Evolutionary conservation across 2,113 vertebrate species (phyloP), one percentile per base, ranked within the genome.

Genomic region (Gavialis gangeticus): DNA sequence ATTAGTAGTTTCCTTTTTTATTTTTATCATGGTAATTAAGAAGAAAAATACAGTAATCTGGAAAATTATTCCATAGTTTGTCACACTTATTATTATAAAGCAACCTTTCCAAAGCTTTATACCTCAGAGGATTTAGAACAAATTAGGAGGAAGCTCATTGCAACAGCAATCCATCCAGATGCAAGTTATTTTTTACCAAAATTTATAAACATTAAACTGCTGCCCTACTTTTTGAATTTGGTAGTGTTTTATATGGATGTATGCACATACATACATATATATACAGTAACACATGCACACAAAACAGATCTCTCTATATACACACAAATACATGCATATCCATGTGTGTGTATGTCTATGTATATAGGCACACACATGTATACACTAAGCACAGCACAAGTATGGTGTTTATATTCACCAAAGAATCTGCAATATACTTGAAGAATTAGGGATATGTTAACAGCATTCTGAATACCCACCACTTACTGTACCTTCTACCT

Each of bases 21-120:
- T 69, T 90, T 85, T 80, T 69, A 58, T 80, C 79, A 84, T 21
- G 27, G n/a, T 69, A 95, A 96, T 84, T 90, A 94, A 77, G 24
- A 18, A 87, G 37, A 88, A 93, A 95, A 95, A 93, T 34, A 89
- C 15, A 82, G 78, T 66, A 93, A 89, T 85, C 13, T 0, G 6
- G 57, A 75, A 89, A 91, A 80, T 73, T 77, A 66, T 75, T 90
- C 75, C 84, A 89, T 25, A 46, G 64, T 85, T 96, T 95, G 56
- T 67, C 59, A 94, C 9, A 12, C 8, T 30, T 91, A 73, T 80
- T 91, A 62, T 82, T 91, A 86, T n/a, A 82, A 90, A 93, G 56
- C 21, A 85, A 9, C 0, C 1, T 69, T 84, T 62, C n/a, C 12
- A 81, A 24, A 77, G 21, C 5, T 66, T 55, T 92, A 79, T 71